Conservation (phyloP, 2,888 invertebrate genomes). For the Andrena minutula region DNA sequence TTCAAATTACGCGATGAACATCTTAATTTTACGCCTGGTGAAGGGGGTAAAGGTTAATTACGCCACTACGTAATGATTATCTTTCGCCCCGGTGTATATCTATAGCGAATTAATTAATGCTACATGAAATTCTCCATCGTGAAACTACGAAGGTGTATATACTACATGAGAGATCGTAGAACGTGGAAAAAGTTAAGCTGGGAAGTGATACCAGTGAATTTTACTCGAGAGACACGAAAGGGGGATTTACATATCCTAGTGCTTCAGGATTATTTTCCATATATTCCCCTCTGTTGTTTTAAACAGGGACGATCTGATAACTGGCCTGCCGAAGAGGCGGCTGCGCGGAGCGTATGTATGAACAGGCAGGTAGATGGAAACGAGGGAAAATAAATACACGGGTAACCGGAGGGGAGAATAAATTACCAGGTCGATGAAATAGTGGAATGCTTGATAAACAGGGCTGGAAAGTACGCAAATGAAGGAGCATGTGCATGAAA, state of each 20-base stretch:
- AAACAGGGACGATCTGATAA: background rate
- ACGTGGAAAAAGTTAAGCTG: background rate
- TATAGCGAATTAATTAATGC: too few relatives aligned
- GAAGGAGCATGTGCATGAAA: background rate
- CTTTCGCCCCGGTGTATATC: too few relatives aligned
- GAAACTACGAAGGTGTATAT: too few relatives aligned
- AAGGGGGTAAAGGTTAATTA: too few relatives aligned
- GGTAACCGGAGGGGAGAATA: background rate
- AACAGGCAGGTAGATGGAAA: background rate
- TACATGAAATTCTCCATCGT: too few relatives aligned
- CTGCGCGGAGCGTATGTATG: background rate
- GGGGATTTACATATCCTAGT: conserved; percentile 12
- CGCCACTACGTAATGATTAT: too few relatives aligned
- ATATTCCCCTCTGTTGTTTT: background rate
- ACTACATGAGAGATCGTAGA: background rate
- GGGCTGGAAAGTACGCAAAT: background rate
- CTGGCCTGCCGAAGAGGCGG: background rate
- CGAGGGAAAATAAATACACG: background rate
- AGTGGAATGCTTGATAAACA: background rate
- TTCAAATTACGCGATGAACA: too few relatives aligned
- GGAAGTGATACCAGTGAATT: background rate
- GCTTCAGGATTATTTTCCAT: background rate
- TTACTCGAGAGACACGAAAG: conserved; percentile 1
- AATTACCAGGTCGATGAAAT: background rate
- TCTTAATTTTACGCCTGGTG: too few relatives aligned